phyloP scores from a whole-genome alignment of 2,113 vertebrate species.

The Paedocypris sp. region DNA sequence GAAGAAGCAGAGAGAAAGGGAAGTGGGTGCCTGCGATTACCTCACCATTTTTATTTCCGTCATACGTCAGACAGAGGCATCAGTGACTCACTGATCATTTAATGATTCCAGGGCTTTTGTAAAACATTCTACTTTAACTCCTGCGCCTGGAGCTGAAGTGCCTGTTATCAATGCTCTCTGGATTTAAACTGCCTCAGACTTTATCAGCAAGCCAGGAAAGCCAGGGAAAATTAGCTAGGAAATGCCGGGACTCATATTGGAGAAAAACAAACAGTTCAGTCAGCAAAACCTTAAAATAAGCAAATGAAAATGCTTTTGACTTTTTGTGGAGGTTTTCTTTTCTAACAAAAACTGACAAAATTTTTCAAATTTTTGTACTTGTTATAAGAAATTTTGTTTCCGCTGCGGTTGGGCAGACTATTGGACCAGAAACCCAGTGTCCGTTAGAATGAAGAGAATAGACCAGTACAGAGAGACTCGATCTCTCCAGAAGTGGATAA shows the following conservation, averaged over 20 bases:
- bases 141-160: slow-evolving; percentile 9
- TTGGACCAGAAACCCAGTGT: too few relatives aligned
- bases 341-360: too few relatives aligned
- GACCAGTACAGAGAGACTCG: too few relatives aligned
- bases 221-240: slow-evolving; percentile 12
- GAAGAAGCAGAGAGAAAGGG: slow-evolving; percentile 1
- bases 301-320: background rate
- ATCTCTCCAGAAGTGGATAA: too few relatives aligned
- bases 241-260: background rate
- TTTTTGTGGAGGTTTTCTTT: too few relatives aligned
- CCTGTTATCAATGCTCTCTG: slow-evolving; percentile 11
- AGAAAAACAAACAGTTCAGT: slow-evolving; percentile 3
- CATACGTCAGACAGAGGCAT: slow-evolving; percentile 8
- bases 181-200: background rate
- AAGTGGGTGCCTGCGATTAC: slow-evolving; percentile 7
- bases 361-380: too few relatives aligned
- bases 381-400: too few relatives aligned
- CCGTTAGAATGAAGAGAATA: too few relatives aligned
- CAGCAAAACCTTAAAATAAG: slow-evolving; percentile 4
- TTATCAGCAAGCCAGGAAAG: background rate
- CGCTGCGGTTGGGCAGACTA: too few relatives aligned
- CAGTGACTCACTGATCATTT: slow-evolving; percentile 15
- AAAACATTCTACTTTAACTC: slow-evolving; percentile 5
- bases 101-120: slow-evolving; percentile 5
- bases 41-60: slow-evolving; percentile 9